Base-by-base conservation (phyloP, 2,797 vertebrate species). In the Ibycter americanus region DNA sequence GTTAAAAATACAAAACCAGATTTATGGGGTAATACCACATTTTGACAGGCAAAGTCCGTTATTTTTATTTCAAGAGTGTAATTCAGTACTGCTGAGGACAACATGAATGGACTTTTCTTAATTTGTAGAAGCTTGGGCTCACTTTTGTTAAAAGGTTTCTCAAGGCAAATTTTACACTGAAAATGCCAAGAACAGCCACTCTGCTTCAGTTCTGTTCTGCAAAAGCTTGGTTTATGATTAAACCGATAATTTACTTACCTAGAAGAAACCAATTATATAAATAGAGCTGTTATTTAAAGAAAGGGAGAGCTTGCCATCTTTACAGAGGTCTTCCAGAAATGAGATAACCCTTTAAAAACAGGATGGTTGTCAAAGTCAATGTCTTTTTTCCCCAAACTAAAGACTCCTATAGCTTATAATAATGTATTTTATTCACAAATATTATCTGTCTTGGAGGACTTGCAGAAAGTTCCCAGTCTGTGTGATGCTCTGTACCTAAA, bases 1-100 rank as follows among this genome's bases (percentile, higher is more conserved):
- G 54, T 10, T 72, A 89, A 47, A 95, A 90, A n/a, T 56, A 66
- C 32, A 92, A 87, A 86, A 87, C 26, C 32, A 76, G 78, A 74
- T 85, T 85, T 90, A 90, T 42, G 36, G 66, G 26, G 46, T 71
- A 93, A 92, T 76, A 92, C 44, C 70, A 89, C 18, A 74, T 56
- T 86, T 72, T 81, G 86, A 93, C 83, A 90, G 86, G 70, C 26
- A 61, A 90, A 90, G 73, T 72, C 87, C 73, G 58, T 92, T 90
- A 94, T 87, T 93, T 95, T 93, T 76, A 87, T 93, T 90, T 89
- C 58, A 80, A 49, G 73, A 54, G 32, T 11, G 9, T 20, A 72
- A 84, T 84, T 92, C 66, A 49, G 77, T 38, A 34, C 49, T 56
- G 52, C 73, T 65, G 86, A 83, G 65, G 52, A 46, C 61, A 80